Conservation (phyloP, 2,888 invertebrate species). For the Drosophila diplacantha region DNA sequence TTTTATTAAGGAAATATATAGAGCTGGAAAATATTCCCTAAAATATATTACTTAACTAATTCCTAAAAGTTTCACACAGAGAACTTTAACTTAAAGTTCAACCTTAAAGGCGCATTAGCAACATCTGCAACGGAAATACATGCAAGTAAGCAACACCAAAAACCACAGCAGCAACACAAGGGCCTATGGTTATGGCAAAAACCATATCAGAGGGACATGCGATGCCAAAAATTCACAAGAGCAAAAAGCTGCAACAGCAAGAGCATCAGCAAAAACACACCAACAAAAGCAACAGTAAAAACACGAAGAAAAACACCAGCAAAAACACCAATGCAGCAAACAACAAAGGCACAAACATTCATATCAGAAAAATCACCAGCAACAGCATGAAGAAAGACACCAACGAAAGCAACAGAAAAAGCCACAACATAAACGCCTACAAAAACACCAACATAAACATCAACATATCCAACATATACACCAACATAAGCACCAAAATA, state of each 20-base stretch:
- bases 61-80: neutral
- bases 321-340: neutral
- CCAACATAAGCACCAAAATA: neutral
- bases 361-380: neutral
- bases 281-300: neutral
- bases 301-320: neutral
- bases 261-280: neutral
- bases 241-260: constrained; percentile 4
- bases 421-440: neutral
- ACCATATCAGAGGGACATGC: constrained; percentile 1
- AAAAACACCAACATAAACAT: neutral
- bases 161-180: constrained; percentile 7
- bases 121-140: constrained; percentile 12
- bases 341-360: neutral
- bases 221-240: neutral
- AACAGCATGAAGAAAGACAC: neutral
- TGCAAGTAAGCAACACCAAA: neutral
- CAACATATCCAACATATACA: neutral
- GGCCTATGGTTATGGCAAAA: neutral
- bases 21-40: neutral
- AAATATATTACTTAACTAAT: no score
- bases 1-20: neutral
- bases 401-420: neutral
- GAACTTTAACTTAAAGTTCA: constrained; percentile 2
- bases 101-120: neutral